A percentile compares a stretch with the other conserved stretches of the same genome.
Conservation (phyloP, 2,888 invertebrate genomes). For the Imbricaverruca yamaguchii region DNA sequence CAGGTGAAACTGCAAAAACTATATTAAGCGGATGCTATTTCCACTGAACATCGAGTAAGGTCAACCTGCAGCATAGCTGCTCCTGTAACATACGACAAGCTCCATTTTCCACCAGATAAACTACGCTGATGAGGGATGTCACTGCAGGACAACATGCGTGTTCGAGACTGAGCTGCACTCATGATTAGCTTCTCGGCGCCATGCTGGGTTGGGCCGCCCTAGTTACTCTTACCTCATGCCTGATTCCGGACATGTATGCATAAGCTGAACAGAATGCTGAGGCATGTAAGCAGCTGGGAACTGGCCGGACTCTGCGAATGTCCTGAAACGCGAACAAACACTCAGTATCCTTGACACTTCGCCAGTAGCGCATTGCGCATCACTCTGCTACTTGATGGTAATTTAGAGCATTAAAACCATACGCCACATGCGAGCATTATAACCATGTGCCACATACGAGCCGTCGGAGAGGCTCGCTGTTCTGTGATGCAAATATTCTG, state of each 20-base stretch:
- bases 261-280: not conserved
- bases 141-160: not conserved
- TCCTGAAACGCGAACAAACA: too few relatives aligned
- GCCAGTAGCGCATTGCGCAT: not conserved
- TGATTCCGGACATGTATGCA: not conserved
- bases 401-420: not conserved
- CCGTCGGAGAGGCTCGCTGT: not conserved
- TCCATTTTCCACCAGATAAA: not conserved
- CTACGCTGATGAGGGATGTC: not conserved
- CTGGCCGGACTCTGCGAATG: too few relatives aligned
- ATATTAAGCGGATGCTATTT: too few relatives aligned
- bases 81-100: not conserved
- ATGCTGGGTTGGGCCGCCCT: not conserved
- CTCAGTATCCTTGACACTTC: not conserved
- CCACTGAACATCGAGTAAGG: too few relatives aligned
- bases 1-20: too few relatives aligned
- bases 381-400: not conserved
- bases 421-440: not conserved
- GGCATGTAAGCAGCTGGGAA: not conserved
- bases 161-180: not conserved
- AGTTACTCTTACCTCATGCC: not conserved
- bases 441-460: not conserved
- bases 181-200: not conserved
- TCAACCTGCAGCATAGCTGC: too few relatives aligned
- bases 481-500: too few relatives aligned